Evolutionary conservation across 2,113 vertebrate species (phyloP).

Genomic region (Ophiodon elongatus): DNA sequence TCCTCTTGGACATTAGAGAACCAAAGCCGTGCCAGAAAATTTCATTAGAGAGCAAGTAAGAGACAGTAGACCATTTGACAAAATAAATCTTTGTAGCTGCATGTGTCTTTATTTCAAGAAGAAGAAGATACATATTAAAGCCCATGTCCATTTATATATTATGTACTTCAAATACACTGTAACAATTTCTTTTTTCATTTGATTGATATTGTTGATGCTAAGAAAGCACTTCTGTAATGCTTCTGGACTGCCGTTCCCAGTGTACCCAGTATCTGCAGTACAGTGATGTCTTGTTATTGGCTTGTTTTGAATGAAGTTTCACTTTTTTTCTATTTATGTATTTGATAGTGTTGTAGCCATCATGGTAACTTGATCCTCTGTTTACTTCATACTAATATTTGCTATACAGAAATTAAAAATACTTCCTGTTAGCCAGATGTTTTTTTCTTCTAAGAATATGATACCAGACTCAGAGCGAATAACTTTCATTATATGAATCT

Average conservation of each 20-base stretch:
- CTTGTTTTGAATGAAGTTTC: neutral
- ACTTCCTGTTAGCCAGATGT: neutral
- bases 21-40: conserved; percentile 44
- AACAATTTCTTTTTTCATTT: neutral
- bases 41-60: conserved; percentile 54
- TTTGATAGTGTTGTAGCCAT: neutral
- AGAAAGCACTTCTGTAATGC: neutral
- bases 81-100: conserved; percentile 30
- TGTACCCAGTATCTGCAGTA: neutral
- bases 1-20: conserved; percentile 58
- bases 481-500: neutral
- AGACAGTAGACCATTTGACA: conserved; percentile 19
- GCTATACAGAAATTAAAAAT: conserved; percentile 4
- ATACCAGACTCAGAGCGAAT: conserved; percentile 1
- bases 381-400: neutral
- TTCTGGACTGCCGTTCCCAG: neutral
- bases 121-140: conserved; percentile 16
- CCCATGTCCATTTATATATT: neutral
- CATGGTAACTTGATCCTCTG: neutral
- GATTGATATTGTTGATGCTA: neutral
- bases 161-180: neutral
- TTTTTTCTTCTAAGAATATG: neutral
- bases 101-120: conserved; percentile 10
- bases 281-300: neutral
- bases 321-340: neutral